phyloP scores from a whole-genome alignment of 2,888 invertebrate species.

The Reticulitermes lucifugus region DNA sequence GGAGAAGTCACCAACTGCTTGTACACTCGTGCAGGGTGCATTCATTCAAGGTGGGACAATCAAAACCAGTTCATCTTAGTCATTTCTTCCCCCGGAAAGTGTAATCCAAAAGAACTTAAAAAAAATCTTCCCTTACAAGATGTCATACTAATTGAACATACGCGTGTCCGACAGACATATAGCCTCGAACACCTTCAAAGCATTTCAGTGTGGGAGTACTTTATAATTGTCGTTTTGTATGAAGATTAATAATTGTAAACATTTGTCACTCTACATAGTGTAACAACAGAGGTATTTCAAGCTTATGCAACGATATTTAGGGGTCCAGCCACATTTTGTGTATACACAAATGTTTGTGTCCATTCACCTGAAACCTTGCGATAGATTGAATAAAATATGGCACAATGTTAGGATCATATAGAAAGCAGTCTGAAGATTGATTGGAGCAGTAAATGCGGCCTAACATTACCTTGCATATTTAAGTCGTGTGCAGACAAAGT shows the following conservation, averaged over 20 bases:
- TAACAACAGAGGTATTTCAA: too few relatives aligned
- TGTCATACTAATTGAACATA: background rate
- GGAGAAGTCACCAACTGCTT: background rate
- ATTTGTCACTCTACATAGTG: background rate
- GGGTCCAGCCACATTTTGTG: too few relatives aligned
- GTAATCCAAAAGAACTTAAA: background rate
- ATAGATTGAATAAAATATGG: too few relatives aligned
- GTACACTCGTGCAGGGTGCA: background rate
- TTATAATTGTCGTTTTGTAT: background rate
- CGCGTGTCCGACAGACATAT: background rate
- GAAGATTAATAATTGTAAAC: background rate
- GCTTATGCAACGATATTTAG: too few relatives aligned
- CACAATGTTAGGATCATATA: too few relatives aligned
- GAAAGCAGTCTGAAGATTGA: too few relatives aligned
- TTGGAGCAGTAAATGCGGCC: too few relatives aligned
- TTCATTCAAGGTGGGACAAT: background rate
- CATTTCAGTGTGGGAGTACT: background rate
- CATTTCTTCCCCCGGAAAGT: background rate
- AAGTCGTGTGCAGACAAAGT: too few relatives aligned
- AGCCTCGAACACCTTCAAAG: background rate
- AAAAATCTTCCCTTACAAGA: background rate
- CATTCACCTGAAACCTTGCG: too few relatives aligned
- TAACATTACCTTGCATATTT: too few relatives aligned
- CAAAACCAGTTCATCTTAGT: background rate
- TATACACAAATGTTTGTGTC: too few relatives aligned